Conservation (phyloP, 2,113 vertebrate species). For the Rhabdornis inornatus region DNA sequence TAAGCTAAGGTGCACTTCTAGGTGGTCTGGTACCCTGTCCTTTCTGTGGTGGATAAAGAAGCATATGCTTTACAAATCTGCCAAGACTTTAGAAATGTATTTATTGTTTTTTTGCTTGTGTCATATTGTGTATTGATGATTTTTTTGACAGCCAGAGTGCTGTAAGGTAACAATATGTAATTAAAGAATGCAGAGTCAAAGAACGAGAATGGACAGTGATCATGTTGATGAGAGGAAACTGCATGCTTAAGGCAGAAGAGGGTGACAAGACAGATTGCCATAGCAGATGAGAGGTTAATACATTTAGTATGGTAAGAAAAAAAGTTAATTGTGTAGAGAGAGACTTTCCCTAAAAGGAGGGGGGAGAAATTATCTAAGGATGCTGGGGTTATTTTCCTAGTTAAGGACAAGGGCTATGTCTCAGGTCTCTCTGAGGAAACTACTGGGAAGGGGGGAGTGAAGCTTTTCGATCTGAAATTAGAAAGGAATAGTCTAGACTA, state of each 20-base stretch:
- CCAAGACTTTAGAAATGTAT: background rate
- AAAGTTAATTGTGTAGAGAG: background rate
- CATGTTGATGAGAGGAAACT: background rate
- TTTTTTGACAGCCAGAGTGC: background rate
- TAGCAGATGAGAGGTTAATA: background rate
- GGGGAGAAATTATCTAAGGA: background rate
- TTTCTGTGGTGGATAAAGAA: background rate
- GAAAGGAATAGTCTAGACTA: background rate
- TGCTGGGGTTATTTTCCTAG: accelerated
- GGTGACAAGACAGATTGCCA: background rate
- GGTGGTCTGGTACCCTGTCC: background rate
- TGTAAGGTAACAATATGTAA: background rate
- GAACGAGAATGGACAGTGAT: background rate
- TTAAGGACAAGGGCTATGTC: background rate
- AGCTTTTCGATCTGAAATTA: background rate
- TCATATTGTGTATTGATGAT: background rate
- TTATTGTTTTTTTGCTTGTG: background rate
- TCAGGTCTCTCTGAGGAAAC: background rate
- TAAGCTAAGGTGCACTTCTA: background rate
- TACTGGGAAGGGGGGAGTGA: background rate
- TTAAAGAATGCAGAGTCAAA: background rate
- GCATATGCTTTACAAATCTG: background rate
- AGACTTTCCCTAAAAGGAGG: background rate
- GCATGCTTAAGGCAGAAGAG: background rate
- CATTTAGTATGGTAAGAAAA: too few relatives aligned